These are phyloP conservation scores for Sarcophaga bullata DNA, from an alignment of 1,140 invertebrate species.

Conservation along the genomic window DNA sequence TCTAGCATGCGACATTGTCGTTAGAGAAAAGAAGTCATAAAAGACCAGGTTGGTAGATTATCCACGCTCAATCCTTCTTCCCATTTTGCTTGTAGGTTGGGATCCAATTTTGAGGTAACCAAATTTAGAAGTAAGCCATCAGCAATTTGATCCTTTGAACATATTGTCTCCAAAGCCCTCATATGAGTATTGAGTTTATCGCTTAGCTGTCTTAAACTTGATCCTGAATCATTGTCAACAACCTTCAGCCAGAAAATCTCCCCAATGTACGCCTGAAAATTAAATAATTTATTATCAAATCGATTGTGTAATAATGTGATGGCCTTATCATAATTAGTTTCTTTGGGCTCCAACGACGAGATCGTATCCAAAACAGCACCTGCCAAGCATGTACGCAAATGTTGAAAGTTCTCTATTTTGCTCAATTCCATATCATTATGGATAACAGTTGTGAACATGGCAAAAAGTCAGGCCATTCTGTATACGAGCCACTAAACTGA, in stretches of 20 bases:
- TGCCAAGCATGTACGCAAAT: conserved; percentile 11
- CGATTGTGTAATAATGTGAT: background rate
- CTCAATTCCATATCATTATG: conserved; percentile 25
- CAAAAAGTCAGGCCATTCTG: conserved; percentile 31
- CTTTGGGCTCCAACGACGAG: conserved; percentile 17
- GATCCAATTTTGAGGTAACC: background rate
- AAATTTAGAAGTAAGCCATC: conserved; percentile 20
- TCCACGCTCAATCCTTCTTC: conserved; percentile 1
- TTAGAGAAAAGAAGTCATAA: background rate
- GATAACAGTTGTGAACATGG: conserved; percentile 27
- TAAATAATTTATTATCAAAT: conserved; percentile 1
- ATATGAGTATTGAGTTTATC: conserved; percentile 33
- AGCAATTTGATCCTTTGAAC: background rate
- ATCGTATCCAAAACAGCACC: conserved; percentile 32
- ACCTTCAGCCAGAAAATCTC: conserved; percentile 19
- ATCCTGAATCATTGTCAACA: background rate
- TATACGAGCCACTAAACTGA: conserved; percentile 29
- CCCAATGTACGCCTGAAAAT: conserved; percentile 12
- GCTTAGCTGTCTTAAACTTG: conserved; percentile 12
- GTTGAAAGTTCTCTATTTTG: conserved; percentile 32
- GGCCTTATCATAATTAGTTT: conserved; percentile 18
- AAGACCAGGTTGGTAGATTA: conserved; percentile 4
- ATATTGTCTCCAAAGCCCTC: background rate
- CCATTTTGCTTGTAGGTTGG: background rate
- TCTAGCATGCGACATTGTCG: conserved; percentile 20